Conservation (phyloP, 2,113 vertebrate genomes). For the Nestor notabilis region DNA sequence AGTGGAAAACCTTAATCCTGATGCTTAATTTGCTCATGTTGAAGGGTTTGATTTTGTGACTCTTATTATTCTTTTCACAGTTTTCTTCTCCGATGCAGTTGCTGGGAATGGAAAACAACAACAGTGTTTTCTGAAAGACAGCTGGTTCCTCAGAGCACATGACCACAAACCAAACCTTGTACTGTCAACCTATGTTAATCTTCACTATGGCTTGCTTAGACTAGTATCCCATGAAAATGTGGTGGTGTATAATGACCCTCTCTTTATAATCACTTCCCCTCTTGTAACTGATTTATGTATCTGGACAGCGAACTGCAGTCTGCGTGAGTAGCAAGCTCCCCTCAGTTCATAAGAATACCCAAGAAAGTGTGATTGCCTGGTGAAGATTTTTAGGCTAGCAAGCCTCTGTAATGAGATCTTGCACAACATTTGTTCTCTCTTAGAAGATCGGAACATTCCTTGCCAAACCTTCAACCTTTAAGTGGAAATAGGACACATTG, state of each 20-base stretch:
- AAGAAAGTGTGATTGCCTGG: not conserved
- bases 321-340: not conserved
- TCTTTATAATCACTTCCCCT: not conserved
- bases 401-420: slow-evolving; percentile 28
- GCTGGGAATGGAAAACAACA: not conserved
- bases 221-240: not conserved
- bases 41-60: not conserved
- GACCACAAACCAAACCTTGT: not conserved
- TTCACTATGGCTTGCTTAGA: not conserved
- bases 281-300: not conserved
- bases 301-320: not conserved
- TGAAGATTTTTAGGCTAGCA: not conserved
- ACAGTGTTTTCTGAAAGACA: not conserved
- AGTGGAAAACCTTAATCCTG: not conserved
- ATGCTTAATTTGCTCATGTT: not conserved
- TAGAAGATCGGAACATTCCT: slow-evolving; percentile 2
- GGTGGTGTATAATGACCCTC: not conserved
- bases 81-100: not conserved
- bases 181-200: not conserved
- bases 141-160: not conserved
- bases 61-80: not conserved
- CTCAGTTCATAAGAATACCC: not conserved
- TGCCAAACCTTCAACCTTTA: slow-evolving; percentile 31
- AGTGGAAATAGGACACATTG: not conserved
- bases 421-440: slow-evolving; percentile 4